Conservation (phyloP, 1,140 invertebrate species). For the Zaprionus africanus region DNA sequence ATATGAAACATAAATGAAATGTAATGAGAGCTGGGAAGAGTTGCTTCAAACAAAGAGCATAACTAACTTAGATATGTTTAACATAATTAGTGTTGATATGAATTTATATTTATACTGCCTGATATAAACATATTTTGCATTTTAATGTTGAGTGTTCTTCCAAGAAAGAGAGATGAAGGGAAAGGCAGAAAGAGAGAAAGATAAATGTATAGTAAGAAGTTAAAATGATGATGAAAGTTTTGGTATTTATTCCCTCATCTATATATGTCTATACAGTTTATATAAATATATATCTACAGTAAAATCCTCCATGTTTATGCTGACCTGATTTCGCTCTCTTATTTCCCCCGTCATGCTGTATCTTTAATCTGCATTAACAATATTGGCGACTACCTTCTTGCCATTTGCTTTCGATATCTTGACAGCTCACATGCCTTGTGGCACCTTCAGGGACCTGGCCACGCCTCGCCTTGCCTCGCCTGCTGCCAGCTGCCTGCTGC, state of each 20-base stretch:
- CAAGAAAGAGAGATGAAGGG: no score
- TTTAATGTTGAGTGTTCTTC: no score
- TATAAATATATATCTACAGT: no score
- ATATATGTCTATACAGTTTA: no score
- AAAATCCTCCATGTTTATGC: neutral
- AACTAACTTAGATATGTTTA: neutral
- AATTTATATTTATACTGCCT: no score
- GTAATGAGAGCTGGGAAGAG: neutral
- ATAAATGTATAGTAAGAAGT: no score
- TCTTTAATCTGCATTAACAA: conserved; percentile 3
- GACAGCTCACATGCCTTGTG: conserved; percentile 1
- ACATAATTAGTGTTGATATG: no score
- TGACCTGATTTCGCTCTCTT: neutral
- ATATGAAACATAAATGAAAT: neutral
- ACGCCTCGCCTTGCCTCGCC: neutral
- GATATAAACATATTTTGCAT: no score
- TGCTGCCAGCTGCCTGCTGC: neutral
- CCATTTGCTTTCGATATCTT: conserved; percentile 10
- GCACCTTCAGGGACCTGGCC: neutral
- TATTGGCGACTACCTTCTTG: neutral
- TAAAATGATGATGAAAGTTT: no score
- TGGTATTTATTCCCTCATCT: no score
- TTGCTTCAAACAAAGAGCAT: neutral
- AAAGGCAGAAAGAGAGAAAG: no score
- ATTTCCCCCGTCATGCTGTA: neutral